Evolutionary conservation across 2,888 invertebrate species (phyloP).

Genomic region (Muschampia plurimacula): DNA sequence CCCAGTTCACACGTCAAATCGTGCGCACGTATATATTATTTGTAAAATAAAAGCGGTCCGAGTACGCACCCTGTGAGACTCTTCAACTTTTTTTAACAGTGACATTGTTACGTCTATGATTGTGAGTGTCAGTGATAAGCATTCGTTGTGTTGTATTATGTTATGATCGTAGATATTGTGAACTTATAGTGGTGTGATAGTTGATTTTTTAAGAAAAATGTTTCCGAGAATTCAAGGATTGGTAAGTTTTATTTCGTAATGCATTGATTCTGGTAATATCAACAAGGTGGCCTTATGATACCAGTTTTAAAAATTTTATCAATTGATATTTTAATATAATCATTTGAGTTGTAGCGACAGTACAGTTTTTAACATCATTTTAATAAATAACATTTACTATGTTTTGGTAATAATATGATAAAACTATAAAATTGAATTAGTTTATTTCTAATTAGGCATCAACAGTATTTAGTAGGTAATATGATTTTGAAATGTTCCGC

Average conservation of each 20-base stretch:
- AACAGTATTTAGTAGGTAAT: not conserved
- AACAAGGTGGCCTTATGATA: not conserved
- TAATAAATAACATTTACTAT: too few relatives aligned
- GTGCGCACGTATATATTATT: constrained; percentile 61
- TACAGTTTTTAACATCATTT: not conserved
- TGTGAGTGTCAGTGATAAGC: constrained; percentile 59
- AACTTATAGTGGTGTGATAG: constrained; percentile 48
- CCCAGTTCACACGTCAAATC: constrained; percentile 60
- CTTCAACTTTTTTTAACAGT: constrained; percentile 50
- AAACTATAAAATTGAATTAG: not conserved
- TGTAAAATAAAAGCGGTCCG: constrained; percentile 43
- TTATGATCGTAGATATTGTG: constrained; percentile 48
- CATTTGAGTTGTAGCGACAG: not conserved
- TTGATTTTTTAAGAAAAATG: constrained; percentile 61
- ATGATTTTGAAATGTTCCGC: not conserved
- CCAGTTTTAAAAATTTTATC: not conserved
- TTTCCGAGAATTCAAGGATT: constrained; percentile 81
- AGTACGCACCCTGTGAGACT: constrained; percentile 51
- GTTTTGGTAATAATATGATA: not conserved
- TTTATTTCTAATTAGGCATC: not conserved
- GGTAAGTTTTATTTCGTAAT: constrained; percentile 60
- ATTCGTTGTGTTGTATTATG: constrained; percentile 55
- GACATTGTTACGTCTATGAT: constrained; percentile 50
- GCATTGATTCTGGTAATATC: constrained; percentile 5
- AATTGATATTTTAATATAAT: not conserved